These are phyloP conservation scores for Crotalus horridus DNA, from an alignment of 2,113 vertebrate genomes.

Conservation along the genomic window DNA sequence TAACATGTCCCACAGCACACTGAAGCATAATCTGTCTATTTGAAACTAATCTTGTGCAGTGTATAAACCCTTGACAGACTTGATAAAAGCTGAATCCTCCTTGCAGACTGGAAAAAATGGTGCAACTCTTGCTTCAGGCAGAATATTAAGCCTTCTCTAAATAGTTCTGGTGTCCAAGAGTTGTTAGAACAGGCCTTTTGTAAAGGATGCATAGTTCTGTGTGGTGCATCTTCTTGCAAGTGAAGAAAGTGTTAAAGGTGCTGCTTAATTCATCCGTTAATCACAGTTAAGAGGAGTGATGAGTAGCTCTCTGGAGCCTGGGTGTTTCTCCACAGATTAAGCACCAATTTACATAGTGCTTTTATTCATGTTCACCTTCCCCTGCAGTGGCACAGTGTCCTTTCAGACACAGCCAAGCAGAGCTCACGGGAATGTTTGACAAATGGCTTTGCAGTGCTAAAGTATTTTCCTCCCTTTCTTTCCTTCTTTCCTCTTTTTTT, in stretches of 20 bases:
- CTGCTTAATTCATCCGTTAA: slow-evolving; percentile 78
- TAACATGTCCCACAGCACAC: neutral
- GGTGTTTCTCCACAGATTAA: slow-evolving; percentile 74
- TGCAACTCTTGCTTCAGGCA: neutral
- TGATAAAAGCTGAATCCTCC: neutral
- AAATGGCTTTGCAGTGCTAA: slow-evolving; percentile 67
- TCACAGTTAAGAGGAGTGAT: slow-evolving; percentile 85
- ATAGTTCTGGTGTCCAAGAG: neutral
- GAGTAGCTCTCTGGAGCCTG: slow-evolving; percentile 65
- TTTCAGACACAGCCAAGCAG: slow-evolving; percentile 71
- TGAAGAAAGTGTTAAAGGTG: slow-evolving; percentile 65
- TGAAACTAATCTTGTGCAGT: neutral
- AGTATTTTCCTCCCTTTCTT: slow-evolving; percentile 35
- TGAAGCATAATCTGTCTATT: neutral
- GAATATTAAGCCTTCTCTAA: too few relatives aligned
- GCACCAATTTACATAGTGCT: slow-evolving; percentile 76
- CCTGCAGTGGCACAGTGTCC: slow-evolving; percentile 55
- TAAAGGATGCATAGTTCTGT: neutral
- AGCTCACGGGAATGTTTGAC: slow-evolving; percentile 73
- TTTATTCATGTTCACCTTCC: slow-evolving; percentile 65
- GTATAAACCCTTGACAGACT: neutral
- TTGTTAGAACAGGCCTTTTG: neutral
- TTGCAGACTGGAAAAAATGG: too few relatives aligned
- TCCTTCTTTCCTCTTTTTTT: neutral
- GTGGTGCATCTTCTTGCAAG: slow-evolving; percentile 16